Conservation (phyloP, 2,888 invertebrate genomes). For the Opisthograptis luteolata region DNA sequence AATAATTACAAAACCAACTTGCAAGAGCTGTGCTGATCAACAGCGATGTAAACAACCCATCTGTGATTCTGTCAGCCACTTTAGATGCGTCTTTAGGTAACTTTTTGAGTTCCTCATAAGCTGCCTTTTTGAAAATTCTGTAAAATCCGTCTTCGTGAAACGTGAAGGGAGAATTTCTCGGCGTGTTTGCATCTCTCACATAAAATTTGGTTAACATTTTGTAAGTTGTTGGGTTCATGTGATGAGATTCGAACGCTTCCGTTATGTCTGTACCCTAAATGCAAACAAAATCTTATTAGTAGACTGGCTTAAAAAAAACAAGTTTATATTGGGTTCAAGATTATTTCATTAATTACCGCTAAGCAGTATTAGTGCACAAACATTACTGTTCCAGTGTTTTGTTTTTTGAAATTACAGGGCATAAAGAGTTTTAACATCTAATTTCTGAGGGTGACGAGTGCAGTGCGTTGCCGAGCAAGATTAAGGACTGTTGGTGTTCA, state of each 20-base stretch:
- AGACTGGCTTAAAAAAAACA: no score
- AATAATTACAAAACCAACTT: slow-evolving; percentile 49
- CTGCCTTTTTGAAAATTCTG: slow-evolving; percentile 86
- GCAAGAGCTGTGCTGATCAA: slow-evolving; percentile 54
- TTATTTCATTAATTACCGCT: no score
- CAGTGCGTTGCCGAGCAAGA: no score
- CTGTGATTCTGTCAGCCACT: slow-evolving; percentile 62
- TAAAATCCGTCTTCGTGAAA: slow-evolving; percentile 91
- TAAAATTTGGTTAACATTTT: slow-evolving; percentile 61
- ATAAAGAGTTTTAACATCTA: no score
- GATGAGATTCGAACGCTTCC: slow-evolving; percentile 91
- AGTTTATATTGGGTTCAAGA: no score
- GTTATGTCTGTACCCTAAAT: slow-evolving; percentile 90
- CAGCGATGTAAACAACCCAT: slow-evolving; percentile 62
- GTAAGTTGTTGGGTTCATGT: slow-evolving; percentile 84
- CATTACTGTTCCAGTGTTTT: no score
- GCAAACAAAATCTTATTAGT: slow-evolving; percentile 6
- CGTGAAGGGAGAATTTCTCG: slow-evolving; percentile 89
- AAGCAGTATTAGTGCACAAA: no score
- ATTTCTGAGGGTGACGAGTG: no score
- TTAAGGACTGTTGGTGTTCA: no score
- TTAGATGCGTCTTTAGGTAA: slow-evolving; percentile 66
- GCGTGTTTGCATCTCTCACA: slow-evolving; percentile 85
- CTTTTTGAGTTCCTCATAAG: slow-evolving; percentile 81
- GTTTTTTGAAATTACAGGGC: no score